These are phyloP conservation scores for Lysandra bellargus DNA, from an alignment of 2,888 invertebrate species.

Conservation along the genomic window DNA sequence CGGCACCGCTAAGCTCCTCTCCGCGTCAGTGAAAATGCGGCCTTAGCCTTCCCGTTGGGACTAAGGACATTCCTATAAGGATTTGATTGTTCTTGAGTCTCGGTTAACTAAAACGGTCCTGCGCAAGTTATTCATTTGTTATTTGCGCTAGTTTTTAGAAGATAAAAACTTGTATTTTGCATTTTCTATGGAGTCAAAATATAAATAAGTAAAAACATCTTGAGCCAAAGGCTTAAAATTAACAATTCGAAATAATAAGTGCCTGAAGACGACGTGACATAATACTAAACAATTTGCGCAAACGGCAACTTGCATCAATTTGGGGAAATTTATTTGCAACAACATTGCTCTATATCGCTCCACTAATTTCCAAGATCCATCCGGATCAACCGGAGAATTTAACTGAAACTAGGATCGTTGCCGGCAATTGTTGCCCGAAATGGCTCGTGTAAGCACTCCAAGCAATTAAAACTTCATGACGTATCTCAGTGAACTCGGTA, in stretches of 20 bases:
- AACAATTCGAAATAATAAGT: too few relatives aligned
- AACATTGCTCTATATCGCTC: neutral
- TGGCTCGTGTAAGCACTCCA: neutral
- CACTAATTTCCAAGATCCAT: neutral
- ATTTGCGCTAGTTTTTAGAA: too few relatives aligned
- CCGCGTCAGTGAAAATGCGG: too few relatives aligned
- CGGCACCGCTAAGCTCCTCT: too few relatives aligned
- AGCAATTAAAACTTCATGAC: constrained; percentile 13
- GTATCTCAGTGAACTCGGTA: constrained; percentile 29
- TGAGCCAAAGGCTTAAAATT: too few relatives aligned
- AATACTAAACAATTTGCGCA: neutral
- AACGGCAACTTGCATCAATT: neutral
- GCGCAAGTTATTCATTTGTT: neutral
- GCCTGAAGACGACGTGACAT: neutral
- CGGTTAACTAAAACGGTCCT: too few relatives aligned
- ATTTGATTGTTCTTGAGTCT: too few relatives aligned
- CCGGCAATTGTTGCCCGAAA: neutral
- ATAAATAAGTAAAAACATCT: too few relatives aligned
- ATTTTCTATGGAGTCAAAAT: too few relatives aligned
- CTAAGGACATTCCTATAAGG: too few relatives aligned
- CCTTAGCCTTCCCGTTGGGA: too few relatives aligned
- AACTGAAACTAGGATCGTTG: neutral
- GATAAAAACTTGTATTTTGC: too few relatives aligned
- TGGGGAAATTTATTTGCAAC: neutral
- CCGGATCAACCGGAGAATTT: neutral